These are phyloP conservation scores for Petrophora chlorosata DNA, from an alignment of 2,888 invertebrate species.

Conservation along the genomic window DNA sequence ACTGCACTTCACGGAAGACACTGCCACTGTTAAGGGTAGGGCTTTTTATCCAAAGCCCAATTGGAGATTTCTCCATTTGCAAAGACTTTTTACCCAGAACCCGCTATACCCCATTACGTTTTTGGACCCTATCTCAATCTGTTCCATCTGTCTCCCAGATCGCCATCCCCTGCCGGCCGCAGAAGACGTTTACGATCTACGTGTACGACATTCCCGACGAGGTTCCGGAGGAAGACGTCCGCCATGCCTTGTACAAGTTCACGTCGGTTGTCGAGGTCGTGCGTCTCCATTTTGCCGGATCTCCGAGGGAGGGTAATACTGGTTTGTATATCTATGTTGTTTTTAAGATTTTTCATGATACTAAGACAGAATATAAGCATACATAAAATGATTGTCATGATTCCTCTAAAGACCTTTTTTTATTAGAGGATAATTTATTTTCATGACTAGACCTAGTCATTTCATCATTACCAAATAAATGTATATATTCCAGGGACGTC, in stretches of 20 bases:
- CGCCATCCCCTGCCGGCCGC: slow-evolving; percentile 93
- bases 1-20: no score
- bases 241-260: slow-evolving; percentile 91
- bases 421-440: no score
- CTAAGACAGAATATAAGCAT: no score
- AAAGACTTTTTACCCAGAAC: no score
- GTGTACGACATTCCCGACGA: slow-evolving; percentile 93
- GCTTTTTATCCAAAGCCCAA: no score
- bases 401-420: no score
- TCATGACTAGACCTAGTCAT: no score
- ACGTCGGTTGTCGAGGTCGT: slow-evolving; percentile 92
- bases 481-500: slow-evolving; percentile 58
- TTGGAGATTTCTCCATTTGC: no score
- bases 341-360: slow-evolving; percentile 4
- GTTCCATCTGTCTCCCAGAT: slow-evolving; percentile 73
- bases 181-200: slow-evolving; percentile 93
- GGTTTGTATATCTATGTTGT: slow-evolving; percentile 41
- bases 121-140: background rate
- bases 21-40: no score
- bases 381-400: no score
- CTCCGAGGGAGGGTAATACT: slow-evolving; percentile 71
- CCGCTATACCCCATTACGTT: no score
- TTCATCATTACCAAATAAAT: background rate
- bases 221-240: slow-evolving; percentile 92
- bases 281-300: slow-evolving; percentile 83